Base-by-base conservation (phyloP, 1,140 invertebrate genomes). In the Drosophila lacertosa region DNA sequence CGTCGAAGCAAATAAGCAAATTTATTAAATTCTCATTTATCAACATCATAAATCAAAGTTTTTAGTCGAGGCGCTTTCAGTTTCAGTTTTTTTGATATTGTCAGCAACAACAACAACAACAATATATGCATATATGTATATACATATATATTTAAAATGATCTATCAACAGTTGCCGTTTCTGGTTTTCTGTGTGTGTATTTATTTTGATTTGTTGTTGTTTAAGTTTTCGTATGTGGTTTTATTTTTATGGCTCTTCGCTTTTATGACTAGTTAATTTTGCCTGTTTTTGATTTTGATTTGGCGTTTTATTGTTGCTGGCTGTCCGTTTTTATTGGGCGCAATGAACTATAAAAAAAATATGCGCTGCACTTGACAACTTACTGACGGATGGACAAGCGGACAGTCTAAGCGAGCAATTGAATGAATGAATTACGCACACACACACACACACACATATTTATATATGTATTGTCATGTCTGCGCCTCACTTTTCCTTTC, bases 1-100 rank as follows among this genome's bases (percentile, higher is more conserved):
- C 45, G 20, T n/a, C n/a, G n/a, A n/a, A 64, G 44, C 58, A 64
- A 83, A 79, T 78, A 84, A 68, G 82, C 74, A 81, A 82, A 82
- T 88, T 86, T 88, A 86, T 86, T 86, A 86, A 86, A 86, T 86
- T 78, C 82, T 82, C 82, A 86, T 86, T 86, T 86, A 86, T 88
- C 82, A 88, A 88, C 62, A 77, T 75, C 82, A 86, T 86, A 88
- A 86, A 86, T 86, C 82, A 86, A 77, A 73, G 68, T 60, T 73
- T 57, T 47, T 39, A 45, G 33, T 16, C 45, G 18, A 35, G 9
- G 35, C 18, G 37, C 24, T 63, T 59, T 72, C 63, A 47, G 62
- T 67, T 64, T 74, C 51, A 58, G 24, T 53, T 62, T 59, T 53
- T 62, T 59, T 65, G 67, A 64, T 35, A 64, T 71, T 48, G 68